A percentile compares a stretch with the other conserved stretches of the same genome.
Conservation (phyloP, 2,888 invertebrate species). For the Parasteatoda lunata region DNA sequence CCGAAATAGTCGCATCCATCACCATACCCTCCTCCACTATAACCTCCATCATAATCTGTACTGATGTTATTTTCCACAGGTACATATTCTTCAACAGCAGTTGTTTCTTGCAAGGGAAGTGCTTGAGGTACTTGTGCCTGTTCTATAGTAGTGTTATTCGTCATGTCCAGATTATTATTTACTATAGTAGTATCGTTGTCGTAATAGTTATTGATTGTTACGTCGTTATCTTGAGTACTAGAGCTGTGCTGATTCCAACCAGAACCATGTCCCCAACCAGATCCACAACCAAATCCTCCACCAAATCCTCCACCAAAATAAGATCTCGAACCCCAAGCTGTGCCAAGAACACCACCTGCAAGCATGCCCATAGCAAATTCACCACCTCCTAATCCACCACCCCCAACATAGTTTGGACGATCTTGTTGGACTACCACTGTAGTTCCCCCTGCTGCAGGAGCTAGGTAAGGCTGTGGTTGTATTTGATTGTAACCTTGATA, state of each 20-base stretch:
- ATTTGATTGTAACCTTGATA: constrained; percentile 20
- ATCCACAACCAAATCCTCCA: constrained; percentile 41
- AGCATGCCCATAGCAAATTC: constrained; percentile 64
- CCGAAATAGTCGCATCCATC: constrained; percentile 13
- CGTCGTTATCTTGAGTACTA: constrained; percentile 40
- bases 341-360: constrained; percentile 57
- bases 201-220: constrained; percentile 62
- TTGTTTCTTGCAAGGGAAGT: background rate
- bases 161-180: constrained; percentile 50
- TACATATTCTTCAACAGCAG: constrained; percentile 8
- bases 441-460: background rate
- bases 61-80: constrained; percentile 1
- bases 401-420: constrained; percentile 10
- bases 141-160: constrained; percentile 42
- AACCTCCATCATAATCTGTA: constrained; percentile 25
- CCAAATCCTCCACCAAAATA: constrained; percentile 20
- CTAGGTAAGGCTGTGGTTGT: constrained; percentile 20
- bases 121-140: background rate
- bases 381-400: constrained; percentile 35
- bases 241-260: background rate
- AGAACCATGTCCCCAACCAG: constrained; percentile 1
- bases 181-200: constrained; percentile 50
- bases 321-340: constrained; percentile 25
- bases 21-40: constrained; percentile 11
- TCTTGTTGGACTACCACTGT: constrained; percentile 48